Base-by-base conservation (phyloP, 1,140 invertebrate species). In the Vanessa tameamea region DNA sequence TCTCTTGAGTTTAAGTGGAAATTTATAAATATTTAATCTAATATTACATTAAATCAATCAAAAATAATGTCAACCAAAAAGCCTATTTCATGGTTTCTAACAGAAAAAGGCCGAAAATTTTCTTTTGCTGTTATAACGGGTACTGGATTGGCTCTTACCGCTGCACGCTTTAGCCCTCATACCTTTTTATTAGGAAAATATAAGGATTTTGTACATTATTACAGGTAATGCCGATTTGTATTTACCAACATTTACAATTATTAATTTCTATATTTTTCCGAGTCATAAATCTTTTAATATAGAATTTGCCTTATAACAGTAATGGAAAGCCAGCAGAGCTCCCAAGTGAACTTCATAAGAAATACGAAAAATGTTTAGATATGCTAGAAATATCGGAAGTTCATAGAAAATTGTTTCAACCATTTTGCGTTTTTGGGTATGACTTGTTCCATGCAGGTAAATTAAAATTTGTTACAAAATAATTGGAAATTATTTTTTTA, bases 361-460 rank as follows among this genome's bases (percentile, higher is more conserved):
- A 85, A 15, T 89, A 79, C 73, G 61, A 88, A 70, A 82, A 84
- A 76, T 92, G 90, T 72, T 73, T 92, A 16, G 86, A 90, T 75
- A 75, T 88, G 55, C 66, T 92, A 2, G 82, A 87, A 12, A n/a
- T 88, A 14, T 16, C 82, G 59, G 80, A 88, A 64, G 69, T 80
- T 1, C 83, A 90, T 23, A 81, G 78, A 73, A 90, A 88, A 77
- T 73, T 91, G n/a, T 80, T 91, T 57, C 78, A 85, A 64, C 89
- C 90, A 8, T 92, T 92, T 66, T 89, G 85, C 82, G 86, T 88
- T 50, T 91, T 83, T 84, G 90, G 90, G 47, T 92, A 79, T 89
- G 90, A 92, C 75, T 79, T 92, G 72, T 92, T 92, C 83, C 89
- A 91, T 88, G 90, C 90, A 76, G 90, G 90, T 92, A 82, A 80